A percentile compares a stretch with the other conserved stretches of the same genome.
These are phyloP conservation scores for Harpagoxenus sublaevis DNA, from an alignment of 2,888 invertebrate genomes.

Conservation along the genomic window DNA sequence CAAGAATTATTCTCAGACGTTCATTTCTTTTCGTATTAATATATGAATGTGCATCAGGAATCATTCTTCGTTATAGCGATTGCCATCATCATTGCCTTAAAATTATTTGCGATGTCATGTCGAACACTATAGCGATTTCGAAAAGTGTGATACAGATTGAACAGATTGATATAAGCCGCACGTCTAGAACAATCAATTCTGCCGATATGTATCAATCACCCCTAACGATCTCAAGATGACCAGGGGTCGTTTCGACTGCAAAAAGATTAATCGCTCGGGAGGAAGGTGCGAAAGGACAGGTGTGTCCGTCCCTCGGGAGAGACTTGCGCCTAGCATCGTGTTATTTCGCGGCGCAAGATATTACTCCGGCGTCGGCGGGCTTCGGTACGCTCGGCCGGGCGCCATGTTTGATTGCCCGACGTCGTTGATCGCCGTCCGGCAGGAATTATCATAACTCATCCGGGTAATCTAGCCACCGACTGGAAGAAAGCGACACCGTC, in stretches of 20 bases:
- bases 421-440: constrained; percentile 84
- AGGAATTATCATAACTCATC: constrained; percentile 84
- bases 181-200: constrained; percentile 34
- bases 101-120: not conserved
- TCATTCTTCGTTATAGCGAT: not conserved
- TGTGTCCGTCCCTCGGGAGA: constrained; percentile 51
- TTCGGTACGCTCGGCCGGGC: constrained; percentile 81
- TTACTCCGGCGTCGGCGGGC: constrained; percentile 79
- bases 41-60: not conserved
- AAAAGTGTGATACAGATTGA: constrained; percentile 20
- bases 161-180: not conserved
- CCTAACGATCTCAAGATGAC: constrained; percentile 47
- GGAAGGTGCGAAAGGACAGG: constrained; percentile 62
- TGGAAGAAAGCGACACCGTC: constrained; percentile 79
- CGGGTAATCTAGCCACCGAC: constrained; percentile 80
- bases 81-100: not conserved
- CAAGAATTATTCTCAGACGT: not conserved
- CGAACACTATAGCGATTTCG: not conserved
- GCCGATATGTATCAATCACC: constrained; percentile 55
- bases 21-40: not conserved
- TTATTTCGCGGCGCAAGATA: constrained; percentile 55
- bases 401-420: constrained; percentile 85
- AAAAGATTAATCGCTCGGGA: constrained; percentile 56
- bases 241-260: constrained; percentile 38
- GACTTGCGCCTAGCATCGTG: constrained; percentile 37